Conservation (phyloP, 2,888 invertebrate species). For the Unio delphinus region DNA sequence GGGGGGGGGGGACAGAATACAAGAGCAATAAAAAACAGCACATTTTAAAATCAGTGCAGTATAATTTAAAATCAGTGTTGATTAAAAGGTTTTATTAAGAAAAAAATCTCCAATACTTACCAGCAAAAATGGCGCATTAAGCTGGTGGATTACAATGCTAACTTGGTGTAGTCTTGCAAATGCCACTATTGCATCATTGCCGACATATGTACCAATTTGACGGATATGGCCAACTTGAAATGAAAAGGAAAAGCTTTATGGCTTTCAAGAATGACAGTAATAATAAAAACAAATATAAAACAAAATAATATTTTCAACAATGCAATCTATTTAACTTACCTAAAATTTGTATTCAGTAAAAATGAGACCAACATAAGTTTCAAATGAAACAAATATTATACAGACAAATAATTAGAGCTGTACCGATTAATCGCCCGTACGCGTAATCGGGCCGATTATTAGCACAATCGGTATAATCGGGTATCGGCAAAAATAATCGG, state of each 20-base stretch:
- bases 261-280: background rate
- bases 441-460: no score
- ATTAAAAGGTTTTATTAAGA: background rate
- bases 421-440: no score
- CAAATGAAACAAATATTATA: no score
- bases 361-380: no score
- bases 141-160: slow-evolving; percentile 73
- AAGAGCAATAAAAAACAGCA: background rate
- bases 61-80: background rate
- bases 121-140: slow-evolving; percentile 69
- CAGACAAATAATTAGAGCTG: no score
- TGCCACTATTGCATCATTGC: slow-evolving; percentile 75
- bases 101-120: slow-evolving; percentile 38
- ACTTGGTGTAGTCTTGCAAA: slow-evolving; percentile 72
- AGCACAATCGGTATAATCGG: no score
- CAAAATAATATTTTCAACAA: no score
- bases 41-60: background rate
- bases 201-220: slow-evolving; percentile 74
- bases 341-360: no score
- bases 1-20: background rate
- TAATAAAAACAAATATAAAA: no score
- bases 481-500: no score
- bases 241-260: background rate
- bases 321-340: no score
- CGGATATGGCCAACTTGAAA: slow-evolving; percentile 68